A percentile compares a stretch with the other conserved stretches of the same genome.
Conservation (phyloP, 1,140 invertebrate species). For the Cydia splendana region DNA sequence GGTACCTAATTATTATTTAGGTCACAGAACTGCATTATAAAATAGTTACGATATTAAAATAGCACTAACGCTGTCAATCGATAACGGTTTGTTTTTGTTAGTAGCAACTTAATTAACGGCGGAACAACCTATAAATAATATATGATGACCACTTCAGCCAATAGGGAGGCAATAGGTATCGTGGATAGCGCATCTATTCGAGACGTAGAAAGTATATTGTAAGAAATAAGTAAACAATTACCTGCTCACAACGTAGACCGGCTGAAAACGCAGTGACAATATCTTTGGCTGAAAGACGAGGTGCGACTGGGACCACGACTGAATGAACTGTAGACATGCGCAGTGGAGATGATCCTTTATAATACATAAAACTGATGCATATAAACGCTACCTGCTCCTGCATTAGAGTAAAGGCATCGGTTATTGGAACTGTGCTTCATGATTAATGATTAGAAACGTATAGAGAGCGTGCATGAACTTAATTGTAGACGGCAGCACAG, state of each 20-base stretch:
- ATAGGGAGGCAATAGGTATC: background rate
- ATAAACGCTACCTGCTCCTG: conserved; percentile 5
- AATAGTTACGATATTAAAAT: conserved; percentile 16
- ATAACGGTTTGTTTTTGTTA: conserved; percentile 25
- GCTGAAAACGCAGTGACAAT: background rate
- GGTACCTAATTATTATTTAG: background rate
- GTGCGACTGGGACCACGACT: conserved; percentile 38
- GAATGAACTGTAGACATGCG: conserved; percentile 46
- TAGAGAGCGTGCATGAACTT: too few relatives aligned
- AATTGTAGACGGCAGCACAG: too few relatives aligned
- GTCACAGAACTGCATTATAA: background rate
- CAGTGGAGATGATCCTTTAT: conserved; percentile 24
- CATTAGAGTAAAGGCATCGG: too few relatives aligned
- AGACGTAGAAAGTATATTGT: background rate
- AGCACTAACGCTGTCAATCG: conserved; percentile 15
- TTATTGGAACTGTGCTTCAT: too few relatives aligned
- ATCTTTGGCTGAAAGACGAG: conserved; percentile 4
- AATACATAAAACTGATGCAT: conserved; percentile 12
- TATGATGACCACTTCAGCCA: background rate
- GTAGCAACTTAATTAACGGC: conserved; percentile 25
- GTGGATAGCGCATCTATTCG: background rate
- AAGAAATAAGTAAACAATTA: background rate
- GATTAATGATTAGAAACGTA: too few relatives aligned
- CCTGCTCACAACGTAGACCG: background rate
- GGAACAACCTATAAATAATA: background rate